Conservation (phyloP, 2,888 invertebrate genomes). For the Lepidochrysops patricia region DNA sequence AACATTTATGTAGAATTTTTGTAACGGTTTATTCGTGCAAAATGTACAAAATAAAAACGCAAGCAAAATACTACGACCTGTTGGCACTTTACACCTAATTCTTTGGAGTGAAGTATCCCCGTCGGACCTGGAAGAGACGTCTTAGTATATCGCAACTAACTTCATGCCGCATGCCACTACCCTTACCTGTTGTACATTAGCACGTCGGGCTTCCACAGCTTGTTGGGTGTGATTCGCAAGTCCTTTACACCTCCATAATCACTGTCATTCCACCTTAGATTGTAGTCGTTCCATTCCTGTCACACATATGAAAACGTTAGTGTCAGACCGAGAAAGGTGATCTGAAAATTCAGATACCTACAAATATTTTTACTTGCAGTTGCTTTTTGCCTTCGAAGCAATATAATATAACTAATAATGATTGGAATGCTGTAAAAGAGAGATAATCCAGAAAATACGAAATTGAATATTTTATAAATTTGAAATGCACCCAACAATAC, state of each 20-base stretch:
- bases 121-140: slow-evolving; percentile 21
- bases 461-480: not conserved
- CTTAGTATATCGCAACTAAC: slow-evolving; percentile 14
- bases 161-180: slow-evolving; percentile 21
- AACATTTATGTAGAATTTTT: not conserved
- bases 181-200: slow-evolving; percentile 98
- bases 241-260: slow-evolving; percentile 96
- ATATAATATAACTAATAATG: not conserved
- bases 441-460: not conserved
- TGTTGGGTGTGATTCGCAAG: slow-evolving; percentile 94
- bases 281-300: slow-evolving; percentile 99
- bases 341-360: not conserved
- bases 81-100: not conserved
- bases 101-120: not conserved
- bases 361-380: not conserved
- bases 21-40: not conserved
- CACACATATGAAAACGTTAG: slow-evolving; percentile 34
- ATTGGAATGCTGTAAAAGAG: not conserved
- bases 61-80: slow-evolving; percentile 6
- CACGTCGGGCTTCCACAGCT: slow-evolving; percentile 98
- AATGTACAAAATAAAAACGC: slow-evolving; percentile 8
- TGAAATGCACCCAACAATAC: not conserved
- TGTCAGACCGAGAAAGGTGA: not conserved
- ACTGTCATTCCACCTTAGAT: slow-evolving; percentile 95
- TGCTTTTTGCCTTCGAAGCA: not conserved